A percentile compares a stretch with the other conserved stretches of the same genome.
phyloP scores from a whole-genome alignment of 2,888 invertebrate genomes.

The Branchellion lobata region DNA sequence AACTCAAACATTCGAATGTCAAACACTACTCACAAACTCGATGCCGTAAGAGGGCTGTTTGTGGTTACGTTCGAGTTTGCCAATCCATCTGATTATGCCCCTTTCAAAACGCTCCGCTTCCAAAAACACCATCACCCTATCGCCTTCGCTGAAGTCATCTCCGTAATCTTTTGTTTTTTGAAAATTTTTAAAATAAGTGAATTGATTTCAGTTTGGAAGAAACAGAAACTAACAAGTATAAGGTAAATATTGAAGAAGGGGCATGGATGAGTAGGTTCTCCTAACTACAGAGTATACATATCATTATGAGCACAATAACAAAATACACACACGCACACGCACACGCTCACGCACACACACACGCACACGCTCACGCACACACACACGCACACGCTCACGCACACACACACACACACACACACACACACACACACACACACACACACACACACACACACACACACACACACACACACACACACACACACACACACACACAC shows the following conservation, averaged over 20 bases:
- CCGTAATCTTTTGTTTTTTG: not conserved
- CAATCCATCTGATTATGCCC: conserved; percentile 26
- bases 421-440: conserved; percentile 23
- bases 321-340: too few relatives aligned
- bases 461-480: not conserved
- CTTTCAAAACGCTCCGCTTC: not conserved
- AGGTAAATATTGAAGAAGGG: too few relatives aligned
- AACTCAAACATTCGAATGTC: too few relatives aligned
- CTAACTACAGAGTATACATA: too few relatives aligned
- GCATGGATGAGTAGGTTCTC: too few relatives aligned
- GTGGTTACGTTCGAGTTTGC: not conserved
- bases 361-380: too few relatives aligned
- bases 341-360: too few relatives aligned
- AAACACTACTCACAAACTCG: conserved; percentile 20
- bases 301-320: too few relatives aligned
- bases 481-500: conserved; percentile 9
- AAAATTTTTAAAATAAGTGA: too few relatives aligned
- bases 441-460: not conserved
- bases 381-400: not conserved
- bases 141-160: not conserved
- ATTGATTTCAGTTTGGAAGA: too few relatives aligned
- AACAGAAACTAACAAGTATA: too few relatives aligned
- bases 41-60: conserved; percentile 24
- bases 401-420: conserved; percentile 27
- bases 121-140: conserved; percentile 9